A percentile compares a stretch with the other conserved stretches of the same genome.
Evolutionary conservation across 2,113 vertebrate species (phyloP).

Genomic region (Hirundichthys speculiger): DNA sequence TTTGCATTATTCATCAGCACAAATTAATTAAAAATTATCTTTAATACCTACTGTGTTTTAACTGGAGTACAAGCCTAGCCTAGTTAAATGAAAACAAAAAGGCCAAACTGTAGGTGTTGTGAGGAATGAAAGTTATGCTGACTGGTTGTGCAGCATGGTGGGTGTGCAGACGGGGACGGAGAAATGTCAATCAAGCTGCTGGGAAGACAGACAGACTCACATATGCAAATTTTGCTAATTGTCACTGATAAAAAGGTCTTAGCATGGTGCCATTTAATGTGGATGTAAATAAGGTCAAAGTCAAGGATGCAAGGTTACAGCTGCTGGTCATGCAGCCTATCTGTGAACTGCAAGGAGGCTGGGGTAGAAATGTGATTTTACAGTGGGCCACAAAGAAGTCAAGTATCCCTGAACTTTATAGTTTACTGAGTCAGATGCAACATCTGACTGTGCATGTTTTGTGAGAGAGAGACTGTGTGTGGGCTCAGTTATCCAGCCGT

Average conservation of each 20-base stretch:
- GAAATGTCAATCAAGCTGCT: conserved; percentile 42
- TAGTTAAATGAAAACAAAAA: not conserved
- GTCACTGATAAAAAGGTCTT: conserved; percentile 69
- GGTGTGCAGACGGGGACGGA: conserved; percentile 32
- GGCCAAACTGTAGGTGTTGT: not conserved
- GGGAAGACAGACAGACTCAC: conserved; percentile 53
- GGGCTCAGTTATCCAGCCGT: too few relatives aligned
- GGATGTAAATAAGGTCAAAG: conserved; percentile 77
- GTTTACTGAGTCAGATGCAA: too few relatives aligned
- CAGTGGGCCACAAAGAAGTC: too few relatives aligned
- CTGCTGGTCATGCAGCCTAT: conserved; percentile 43
- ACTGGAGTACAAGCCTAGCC: not conserved
- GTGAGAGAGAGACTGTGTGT: too few relatives aligned
- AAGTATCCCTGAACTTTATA: too few relatives aligned
- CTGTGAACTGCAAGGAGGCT: conserved; percentile 44
- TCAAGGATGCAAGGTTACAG: conserved; percentile 56
- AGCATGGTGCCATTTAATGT: conserved; percentile 64
- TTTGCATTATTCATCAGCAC: too few relatives aligned
- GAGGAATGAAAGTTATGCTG: not conserved
- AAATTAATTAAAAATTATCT: too few relatives aligned
- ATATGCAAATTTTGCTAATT: conserved; percentile 52
- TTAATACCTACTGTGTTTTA: not conserved
- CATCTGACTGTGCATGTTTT: too few relatives aligned
- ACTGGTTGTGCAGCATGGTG: conserved; percentile 27
- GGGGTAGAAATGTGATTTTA: not conserved